phyloP scores from a whole-genome alignment of 2,113 vertebrate genomes.

The Ariopsis seemanni region DNA sequence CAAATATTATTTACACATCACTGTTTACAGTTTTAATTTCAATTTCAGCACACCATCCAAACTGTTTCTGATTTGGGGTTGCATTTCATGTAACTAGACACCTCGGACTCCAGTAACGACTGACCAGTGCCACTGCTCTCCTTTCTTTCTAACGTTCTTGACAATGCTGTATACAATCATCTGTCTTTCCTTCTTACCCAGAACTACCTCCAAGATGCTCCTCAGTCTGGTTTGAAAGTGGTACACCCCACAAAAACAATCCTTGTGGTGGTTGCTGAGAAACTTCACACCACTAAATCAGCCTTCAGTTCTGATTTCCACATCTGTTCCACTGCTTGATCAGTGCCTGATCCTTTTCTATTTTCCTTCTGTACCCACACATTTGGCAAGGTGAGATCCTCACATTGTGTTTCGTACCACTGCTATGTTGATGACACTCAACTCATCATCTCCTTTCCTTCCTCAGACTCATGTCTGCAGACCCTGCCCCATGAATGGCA shows the following conservation, averaged over 20 bases:
- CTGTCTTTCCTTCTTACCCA: background rate
- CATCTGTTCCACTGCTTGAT: background rate
- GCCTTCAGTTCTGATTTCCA: background rate
- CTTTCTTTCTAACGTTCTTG: background rate
- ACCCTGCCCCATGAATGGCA: background rate
- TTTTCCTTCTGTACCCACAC: background rate
- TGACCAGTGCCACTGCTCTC: background rate
- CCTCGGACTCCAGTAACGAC: background rate
- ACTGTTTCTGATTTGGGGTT: too few relatives aligned
- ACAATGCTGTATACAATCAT: background rate
- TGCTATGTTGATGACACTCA: background rate
- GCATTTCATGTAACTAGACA: background rate
- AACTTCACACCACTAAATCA: background rate
- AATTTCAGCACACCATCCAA: too few relatives aligned
- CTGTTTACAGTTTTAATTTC: too few relatives aligned
- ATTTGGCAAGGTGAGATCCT: background rate
- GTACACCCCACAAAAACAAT: too few relatives aligned
- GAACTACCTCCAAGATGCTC: too few relatives aligned
- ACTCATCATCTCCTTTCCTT: background rate
- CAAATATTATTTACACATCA: too few relatives aligned
- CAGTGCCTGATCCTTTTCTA: background rate
- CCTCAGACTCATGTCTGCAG: background rate
- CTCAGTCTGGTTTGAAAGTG: too few relatives aligned
- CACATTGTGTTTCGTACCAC: background rate
- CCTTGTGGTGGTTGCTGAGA: background rate